phyloP scores from a whole-genome alignment of 2,888 invertebrate genomes.

The Drosophila subquinaria region DNA sequence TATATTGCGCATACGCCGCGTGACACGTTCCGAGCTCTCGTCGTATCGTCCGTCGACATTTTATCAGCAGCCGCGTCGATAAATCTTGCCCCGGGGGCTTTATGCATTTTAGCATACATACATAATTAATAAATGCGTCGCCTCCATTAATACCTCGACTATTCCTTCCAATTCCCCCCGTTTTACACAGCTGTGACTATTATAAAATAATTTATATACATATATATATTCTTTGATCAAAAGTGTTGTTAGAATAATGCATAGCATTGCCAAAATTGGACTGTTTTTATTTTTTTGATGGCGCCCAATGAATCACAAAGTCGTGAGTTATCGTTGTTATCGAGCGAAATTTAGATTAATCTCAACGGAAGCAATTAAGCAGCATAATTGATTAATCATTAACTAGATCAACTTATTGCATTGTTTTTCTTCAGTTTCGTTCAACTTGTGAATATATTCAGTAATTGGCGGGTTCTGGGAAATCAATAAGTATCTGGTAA shows the following conservation, averaged over 20 bases:
- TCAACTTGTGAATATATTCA: neutral
- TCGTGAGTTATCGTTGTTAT: slow-evolving; percentile 2
- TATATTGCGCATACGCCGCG: slow-evolving; percentile 61
- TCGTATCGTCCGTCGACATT: slow-evolving; percentile 2
- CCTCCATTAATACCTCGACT: slow-evolving; percentile 1
- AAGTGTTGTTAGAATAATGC: neutral
- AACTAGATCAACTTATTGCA: neutral
- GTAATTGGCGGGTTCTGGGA: slow-evolving; percentile 44
- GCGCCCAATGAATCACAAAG: slow-evolving; percentile 7
- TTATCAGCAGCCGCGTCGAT: slow-evolving; percentile 47
- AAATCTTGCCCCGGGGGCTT: slow-evolving; percentile 36
- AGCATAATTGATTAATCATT: slow-evolving; percentile 15
- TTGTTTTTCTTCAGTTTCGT: neutral
- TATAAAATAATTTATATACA: neutral
- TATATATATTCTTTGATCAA: neutral
- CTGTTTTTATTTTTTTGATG: neutral
- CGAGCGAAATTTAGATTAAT: slow-evolving; percentile 11
- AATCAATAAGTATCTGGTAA: slow-evolving; percentile 5
- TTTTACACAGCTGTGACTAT: slow-evolving; percentile 1
- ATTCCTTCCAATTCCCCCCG: neutral
- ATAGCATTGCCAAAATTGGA: neutral
- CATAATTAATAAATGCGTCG: slow-evolving; percentile 37
- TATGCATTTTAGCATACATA: slow-evolving; percentile 41
- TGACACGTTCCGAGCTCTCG: slow-evolving; percentile 34
- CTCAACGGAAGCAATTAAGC: slow-evolving; percentile 13